phyloP scores from a whole-genome alignment of 1,140 invertebrate species.

The Myzus persicae region DNA sequence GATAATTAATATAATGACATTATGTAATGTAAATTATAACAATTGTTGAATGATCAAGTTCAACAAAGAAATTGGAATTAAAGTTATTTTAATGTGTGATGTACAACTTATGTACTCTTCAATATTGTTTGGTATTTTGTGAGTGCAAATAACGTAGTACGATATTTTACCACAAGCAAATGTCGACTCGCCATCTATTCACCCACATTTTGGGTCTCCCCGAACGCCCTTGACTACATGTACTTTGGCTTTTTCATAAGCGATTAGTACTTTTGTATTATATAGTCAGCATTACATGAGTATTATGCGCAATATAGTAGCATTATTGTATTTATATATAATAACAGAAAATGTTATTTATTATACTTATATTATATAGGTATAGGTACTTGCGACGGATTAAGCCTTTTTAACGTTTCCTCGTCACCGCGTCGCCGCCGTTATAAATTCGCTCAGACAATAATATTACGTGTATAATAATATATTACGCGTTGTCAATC shows the following conservation, averaged over 20 bases:
- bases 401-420: conserved; percentile 10
- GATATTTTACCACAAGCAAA: too few relatives aligned
- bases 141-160: too few relatives aligned
- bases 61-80: too few relatives aligned
- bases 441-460: background rate
- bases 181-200: too few relatives aligned
- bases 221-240: background rate
- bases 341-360: background rate
- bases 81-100: too few relatives aligned
- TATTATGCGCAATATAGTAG: background rate
- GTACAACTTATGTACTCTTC: too few relatives aligned
- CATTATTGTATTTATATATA: background rate
- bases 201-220: background rate
- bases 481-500: background rate
- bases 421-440: background rate
- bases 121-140: too few relatives aligned
- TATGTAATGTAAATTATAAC: too few relatives aligned
- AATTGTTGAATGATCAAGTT: too few relatives aligned
- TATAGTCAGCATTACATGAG: background rate
- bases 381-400: background rate
- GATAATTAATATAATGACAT: too few relatives aligned
- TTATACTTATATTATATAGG: background rate
- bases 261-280: background rate
- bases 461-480: background rate
- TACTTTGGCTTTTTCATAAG: background rate